phyloP scores from a whole-genome alignment of 2,797 vertebrate genomes.

The Pteronotus mesoamericanus region DNA sequence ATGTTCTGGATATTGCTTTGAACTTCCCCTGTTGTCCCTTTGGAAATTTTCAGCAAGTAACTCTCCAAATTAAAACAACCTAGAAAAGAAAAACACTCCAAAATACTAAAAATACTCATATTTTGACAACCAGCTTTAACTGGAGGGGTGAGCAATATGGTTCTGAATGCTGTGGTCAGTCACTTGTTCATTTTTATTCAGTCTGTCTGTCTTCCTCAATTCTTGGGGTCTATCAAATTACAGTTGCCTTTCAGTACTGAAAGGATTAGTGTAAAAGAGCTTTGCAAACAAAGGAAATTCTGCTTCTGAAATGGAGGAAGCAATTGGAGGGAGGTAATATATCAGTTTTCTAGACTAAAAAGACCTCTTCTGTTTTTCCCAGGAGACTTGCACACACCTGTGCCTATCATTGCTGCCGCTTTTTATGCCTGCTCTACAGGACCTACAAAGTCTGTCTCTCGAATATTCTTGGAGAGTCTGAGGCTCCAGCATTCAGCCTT shows the following conservation, averaged over 20 bases:
- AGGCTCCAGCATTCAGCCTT: background rate
- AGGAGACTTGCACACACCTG: background rate
- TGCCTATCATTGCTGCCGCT: background rate
- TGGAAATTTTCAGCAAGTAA: constrained; percentile 20
- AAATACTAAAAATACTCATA: background rate
- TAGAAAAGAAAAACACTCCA: background rate
- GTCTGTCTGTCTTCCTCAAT: background rate
- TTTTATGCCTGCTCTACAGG: background rate
- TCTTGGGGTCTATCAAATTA: background rate
- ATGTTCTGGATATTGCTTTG: background rate
- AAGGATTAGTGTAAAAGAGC: background rate
- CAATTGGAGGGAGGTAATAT: background rate
- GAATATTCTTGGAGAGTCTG: background rate
- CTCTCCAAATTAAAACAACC: background rate
- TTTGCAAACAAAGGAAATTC: background rate
- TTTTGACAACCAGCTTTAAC: background rate
- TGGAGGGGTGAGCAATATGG: background rate
- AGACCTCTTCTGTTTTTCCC: background rate
- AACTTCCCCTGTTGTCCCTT: background rate
- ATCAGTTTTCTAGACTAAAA: background rate
- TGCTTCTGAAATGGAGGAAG: background rate
- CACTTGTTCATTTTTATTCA: background rate
- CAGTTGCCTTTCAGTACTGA: background rate
- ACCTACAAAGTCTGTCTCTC: background rate
- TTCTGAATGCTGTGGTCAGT: background rate